A percentile compares a stretch with the other conserved stretches of the same genome.
Evolutionary conservation across 2,888 invertebrate species (phyloP).

Genomic region (Eupithecia exiguata): DNA sequence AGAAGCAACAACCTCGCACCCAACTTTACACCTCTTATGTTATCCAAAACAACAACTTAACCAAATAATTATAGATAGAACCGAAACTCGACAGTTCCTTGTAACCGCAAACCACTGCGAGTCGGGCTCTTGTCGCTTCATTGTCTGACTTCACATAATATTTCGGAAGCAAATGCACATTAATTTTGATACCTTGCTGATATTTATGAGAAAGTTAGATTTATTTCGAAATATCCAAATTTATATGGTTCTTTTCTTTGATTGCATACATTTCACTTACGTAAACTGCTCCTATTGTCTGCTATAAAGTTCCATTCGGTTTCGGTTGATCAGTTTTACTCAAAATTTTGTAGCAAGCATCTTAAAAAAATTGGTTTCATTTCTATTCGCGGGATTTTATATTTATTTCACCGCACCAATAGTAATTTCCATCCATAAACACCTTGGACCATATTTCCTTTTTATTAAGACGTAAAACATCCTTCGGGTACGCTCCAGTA

Average conservation of each 20-base stretch:
- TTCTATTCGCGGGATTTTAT: neutral
- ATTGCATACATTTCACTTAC: no score
- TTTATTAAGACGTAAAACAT: conserved; percentile 64
- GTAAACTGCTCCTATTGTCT: no score
- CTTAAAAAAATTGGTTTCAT: no score
- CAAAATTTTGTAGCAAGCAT: no score
- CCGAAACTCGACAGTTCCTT: neutral
- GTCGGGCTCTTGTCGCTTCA: neutral
- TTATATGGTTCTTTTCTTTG: no score
- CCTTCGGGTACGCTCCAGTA: conserved; percentile 41
- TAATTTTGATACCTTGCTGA: no score
- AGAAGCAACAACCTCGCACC: neutral
- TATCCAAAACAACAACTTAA: neutral
- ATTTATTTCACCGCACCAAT: conserved; percentile 21
- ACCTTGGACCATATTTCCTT: conserved; percentile 53
- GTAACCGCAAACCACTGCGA: neutral
- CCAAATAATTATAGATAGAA: neutral
- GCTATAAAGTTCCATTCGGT: no score
- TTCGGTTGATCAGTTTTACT: no score
- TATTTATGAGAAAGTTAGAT: no score
- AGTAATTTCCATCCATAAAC: conserved; percentile 46
- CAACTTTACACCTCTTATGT: conserved; percentile 10
- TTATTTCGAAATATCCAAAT: no score
- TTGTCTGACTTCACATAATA: neutral
- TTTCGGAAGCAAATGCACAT: neutral